Percentiles rank a stretch among this genome's conserved stretches.
These are phyloP conservation scores for Schizothorax lantsangensis DNA, from an alignment of 2,797 vertebrate genomes.

Conservation along the genomic window DNA sequence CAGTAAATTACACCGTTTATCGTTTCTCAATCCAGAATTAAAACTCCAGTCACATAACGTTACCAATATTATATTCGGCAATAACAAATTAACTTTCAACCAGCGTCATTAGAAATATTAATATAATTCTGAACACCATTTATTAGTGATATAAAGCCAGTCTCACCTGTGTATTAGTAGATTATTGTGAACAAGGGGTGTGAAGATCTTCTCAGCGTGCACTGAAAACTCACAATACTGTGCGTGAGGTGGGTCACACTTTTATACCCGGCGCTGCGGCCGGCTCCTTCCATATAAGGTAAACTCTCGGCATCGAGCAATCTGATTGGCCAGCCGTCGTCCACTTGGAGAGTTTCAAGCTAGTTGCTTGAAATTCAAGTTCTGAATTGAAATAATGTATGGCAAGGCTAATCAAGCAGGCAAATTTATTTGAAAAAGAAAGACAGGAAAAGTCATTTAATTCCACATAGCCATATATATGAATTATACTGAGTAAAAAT, in stretches of 20 bases:
- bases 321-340: slow-evolving; percentile 82
- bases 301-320: slow-evolving; percentile 84
- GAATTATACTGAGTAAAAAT: not conserved
- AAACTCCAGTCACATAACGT: no score
- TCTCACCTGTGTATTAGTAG: slow-evolving; percentile 74
- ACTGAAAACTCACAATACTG: slow-evolving; percentile 46
- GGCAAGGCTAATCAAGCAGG: slow-evolving; percentile 56
- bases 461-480: not conserved
- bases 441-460: not conserved
- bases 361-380: slow-evolving; percentile 72
- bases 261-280: slow-evolving; percentile 81
- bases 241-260: slow-evolving; percentile 44
- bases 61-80: not conserved
- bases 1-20: not conserved
- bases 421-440: not conserved
- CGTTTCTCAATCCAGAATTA: not conserved
- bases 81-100: not conserved
- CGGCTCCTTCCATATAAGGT: slow-evolving; percentile 95
- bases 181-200: slow-evolving; percentile 46
- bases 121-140: not conserved
- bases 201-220: slow-evolving; percentile 14
- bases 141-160: not conserved
- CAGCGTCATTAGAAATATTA: not conserved
- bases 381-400: slow-evolving; percentile 46
- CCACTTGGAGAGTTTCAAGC: slow-evolving; percentile 78